These are phyloP conservation scores for Ormyrus pomaceus DNA, from an alignment of 2,888 invertebrate genomes.

Conservation along the genomic window DNA sequence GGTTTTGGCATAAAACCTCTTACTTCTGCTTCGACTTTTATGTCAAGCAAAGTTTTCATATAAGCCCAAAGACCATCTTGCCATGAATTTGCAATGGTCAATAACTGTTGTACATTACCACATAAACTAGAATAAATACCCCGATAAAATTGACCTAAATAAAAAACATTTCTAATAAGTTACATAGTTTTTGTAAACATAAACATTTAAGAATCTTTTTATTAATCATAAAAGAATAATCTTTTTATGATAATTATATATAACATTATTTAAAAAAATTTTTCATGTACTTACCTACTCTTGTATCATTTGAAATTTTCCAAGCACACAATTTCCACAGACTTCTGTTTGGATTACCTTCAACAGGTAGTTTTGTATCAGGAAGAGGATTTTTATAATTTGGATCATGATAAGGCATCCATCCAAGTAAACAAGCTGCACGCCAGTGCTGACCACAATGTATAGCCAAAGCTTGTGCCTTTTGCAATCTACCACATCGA, in stretches of 20 bases:
- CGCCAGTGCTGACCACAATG: slow-evolving; percentile 95
- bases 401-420: slow-evolving; percentile 91
- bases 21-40: slow-evolving; percentile 88
- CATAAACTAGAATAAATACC: slow-evolving; percentile 79
- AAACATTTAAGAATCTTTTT: slow-evolving; percentile 4
- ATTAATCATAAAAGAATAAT: neutral
- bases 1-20: slow-evolving; percentile 78
- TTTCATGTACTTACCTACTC: slow-evolving; percentile 66
- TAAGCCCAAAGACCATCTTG: slow-evolving; percentile 94
- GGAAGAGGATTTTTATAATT: slow-evolving; percentile 78
- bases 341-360: slow-evolving; percentile 90
- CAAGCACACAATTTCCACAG: slow-evolving; percentile 87
- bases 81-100: slow-evolving; percentile 89
- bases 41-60: slow-evolving; percentile 88
- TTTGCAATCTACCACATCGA: slow-evolving; percentile 90
- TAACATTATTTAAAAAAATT: slow-evolving; percentile 9
- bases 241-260: slow-evolving; percentile 7
- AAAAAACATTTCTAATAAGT: slow-evolving; percentile 20
- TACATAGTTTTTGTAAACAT: neutral
- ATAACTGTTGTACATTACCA: slow-evolving; percentile 87
- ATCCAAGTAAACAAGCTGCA: slow-evolving; percentile 93
- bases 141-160: slow-evolving; percentile 69
- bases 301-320: slow-evolving; percentile 74
- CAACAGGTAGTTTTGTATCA: slow-evolving; percentile 78
- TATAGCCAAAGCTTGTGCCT: slow-evolving; percentile 89